A percentile compares a stretch with the other conserved stretches of the same genome.
phyloP scores from a whole-genome alignment of 2,888 invertebrate genomes.

The Dichetophora obliterata region DNA sequence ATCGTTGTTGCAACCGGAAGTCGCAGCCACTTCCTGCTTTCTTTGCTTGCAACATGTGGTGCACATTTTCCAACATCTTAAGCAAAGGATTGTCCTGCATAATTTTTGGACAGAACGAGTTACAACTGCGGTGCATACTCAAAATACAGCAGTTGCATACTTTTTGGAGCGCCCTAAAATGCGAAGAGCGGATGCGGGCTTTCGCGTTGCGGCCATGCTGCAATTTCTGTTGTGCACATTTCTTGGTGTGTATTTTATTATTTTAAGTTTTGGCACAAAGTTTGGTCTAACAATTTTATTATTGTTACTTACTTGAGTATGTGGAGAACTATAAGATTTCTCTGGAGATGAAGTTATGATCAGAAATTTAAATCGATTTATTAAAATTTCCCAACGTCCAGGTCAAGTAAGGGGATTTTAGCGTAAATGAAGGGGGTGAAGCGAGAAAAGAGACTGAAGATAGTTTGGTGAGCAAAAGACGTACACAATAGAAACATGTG shows the following conservation, averaged over 20 bases:
- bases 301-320: conserved; percentile 6
- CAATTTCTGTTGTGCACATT: not conserved
- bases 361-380: conserved; percentile 67
- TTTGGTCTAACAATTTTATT: conserved; percentile 24
- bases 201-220: not conserved
- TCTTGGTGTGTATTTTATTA: conserved; percentile 18
- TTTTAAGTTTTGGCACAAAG: conserved; percentile 26
- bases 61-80: conserved; percentile 27
- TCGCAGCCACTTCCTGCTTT: conserved; percentile 32
- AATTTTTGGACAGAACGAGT: not conserved
- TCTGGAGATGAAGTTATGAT: conserved; percentile 63
- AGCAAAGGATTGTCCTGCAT: conserved; percentile 18
- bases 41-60: conserved; percentile 31
- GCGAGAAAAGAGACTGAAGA: not conserved
- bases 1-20: conserved; percentile 26
- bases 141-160: conserved; percentile 13
- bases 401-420: conserved; percentile 10
- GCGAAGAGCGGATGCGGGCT: not conserved
- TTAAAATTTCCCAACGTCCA: conserved; percentile 55
- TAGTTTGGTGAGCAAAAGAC: not conserved
- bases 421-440: not conserved
- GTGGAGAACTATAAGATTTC: conserved; percentile 61
- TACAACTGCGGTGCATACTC: conserved; percentile 6
- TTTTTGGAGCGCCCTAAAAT: conserved; percentile 11
- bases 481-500: not conserved